A percentile compares a stretch with the other conserved stretches of the same genome.
phyloP scores from a whole-genome alignment of 2,888 invertebrate genomes.

The Ecdyonurus torrentis region DNA sequence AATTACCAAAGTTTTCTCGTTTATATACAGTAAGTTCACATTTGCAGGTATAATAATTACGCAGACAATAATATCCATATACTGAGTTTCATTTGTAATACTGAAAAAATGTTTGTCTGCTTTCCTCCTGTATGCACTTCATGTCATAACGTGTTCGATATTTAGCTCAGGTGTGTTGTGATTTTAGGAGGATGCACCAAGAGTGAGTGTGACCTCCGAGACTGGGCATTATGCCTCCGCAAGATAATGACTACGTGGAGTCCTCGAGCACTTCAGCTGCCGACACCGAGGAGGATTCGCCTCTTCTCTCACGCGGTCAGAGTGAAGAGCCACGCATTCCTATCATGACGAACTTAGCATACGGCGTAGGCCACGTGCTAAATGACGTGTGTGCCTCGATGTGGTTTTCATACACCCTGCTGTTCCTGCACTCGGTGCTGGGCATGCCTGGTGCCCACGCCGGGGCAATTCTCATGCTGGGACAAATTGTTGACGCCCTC shows the following conservation, averaged over 20 bases:
- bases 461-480: conserved; percentile 13
- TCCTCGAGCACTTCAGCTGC: not conserved
- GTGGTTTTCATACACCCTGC: conserved; percentile 30
- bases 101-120: too few relatives aligned
- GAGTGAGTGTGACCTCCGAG: too few relatives aligned
- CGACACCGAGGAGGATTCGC: not conserved
- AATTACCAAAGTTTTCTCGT: too few relatives aligned
- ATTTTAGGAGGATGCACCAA: too few relatives aligned
- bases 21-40: too few relatives aligned
- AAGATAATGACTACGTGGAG: not conserved
- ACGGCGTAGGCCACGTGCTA: conserved; percentile 26
- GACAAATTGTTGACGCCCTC: conserved; percentile 31
- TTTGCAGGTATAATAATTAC: too few relatives aligned
- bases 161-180: too few relatives aligned
- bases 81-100: too few relatives aligned
- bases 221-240: not conserved
- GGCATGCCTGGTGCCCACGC: conserved; percentile 13
- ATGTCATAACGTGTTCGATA: too few relatives aligned
- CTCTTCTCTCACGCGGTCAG: not conserved
- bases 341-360: conserved; percentile 2
- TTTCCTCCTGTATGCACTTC: too few relatives aligned
- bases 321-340: not conserved
- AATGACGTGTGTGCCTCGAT: conserved; percentile 32
- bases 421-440: conserved; percentile 24
- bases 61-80: too few relatives aligned